Base-by-base conservation (phyloP, 2,797 vertebrate species). In the Monodelphis domestica region DNA sequence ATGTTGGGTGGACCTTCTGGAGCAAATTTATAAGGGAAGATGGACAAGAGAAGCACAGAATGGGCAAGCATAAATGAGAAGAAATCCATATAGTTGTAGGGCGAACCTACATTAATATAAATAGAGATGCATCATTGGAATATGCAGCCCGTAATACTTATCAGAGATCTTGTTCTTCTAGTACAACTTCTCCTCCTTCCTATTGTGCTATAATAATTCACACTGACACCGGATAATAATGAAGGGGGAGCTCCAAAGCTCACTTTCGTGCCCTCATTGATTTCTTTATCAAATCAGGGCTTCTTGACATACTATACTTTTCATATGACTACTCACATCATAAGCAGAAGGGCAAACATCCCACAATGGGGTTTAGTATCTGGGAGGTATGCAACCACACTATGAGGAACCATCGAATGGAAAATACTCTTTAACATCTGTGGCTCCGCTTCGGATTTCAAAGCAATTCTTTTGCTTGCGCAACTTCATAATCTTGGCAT, bases 391-490 rank as follows among this genome's bases (percentile, higher is more conserved):
- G 56, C 28, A 95, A 91, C 88, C 96, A 93, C 7, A 17, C 55
- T 12, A 52, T 55, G n/a, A 70, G 56, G 45, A 93, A 53, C 28
- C 45, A 54, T 59, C 28, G 78, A 95, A 91, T 89, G 94, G 90
- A 96, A 97, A 96, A 95, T 54, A 56, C 92, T 94, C 93, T 88
- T 87, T 91, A 97, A 97, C 91, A 98, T 96, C 90, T 97, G 97
- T 96, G 96, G 94, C 94, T 94, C 45, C 29, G 57, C 95, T 97
- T 98, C 97, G 94, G 2, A 97, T 97, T 97, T 96, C 95, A 96
- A 97, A 97, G 96, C 93, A 94, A 95, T 95, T 96, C 95, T 88
- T 88, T 95, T 93, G 96, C 96, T 96, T 92, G 94, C 70, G 96
- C 78, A 97, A 95, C 89, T 96, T 97, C 96, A 94, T 26, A 92